Percentiles rank a stretch among this genome's conserved stretches.
Conservation (phyloP, 2,113 vertebrate genomes). For the Dryoscopus gambensis region DNA sequence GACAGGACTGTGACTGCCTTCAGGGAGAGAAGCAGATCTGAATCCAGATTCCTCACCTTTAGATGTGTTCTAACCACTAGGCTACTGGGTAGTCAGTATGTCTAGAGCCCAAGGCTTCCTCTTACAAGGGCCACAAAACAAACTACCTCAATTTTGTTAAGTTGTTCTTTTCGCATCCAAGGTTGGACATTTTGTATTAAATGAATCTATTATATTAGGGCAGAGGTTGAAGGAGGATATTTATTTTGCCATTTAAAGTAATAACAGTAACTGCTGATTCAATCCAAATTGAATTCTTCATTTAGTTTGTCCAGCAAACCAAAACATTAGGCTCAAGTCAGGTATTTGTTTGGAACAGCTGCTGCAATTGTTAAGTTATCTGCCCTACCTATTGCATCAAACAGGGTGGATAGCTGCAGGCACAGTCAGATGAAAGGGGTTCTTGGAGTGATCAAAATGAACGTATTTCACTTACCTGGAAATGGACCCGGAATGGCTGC, state of each 20-base stretch:
- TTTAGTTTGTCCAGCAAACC: neutral
- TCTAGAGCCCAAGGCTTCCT: neutral
- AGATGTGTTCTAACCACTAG: neutral
- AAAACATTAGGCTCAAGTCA: neutral
- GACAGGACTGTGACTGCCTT: neutral
- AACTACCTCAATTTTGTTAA: neutral
- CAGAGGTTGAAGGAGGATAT: neutral
- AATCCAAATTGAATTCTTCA: neutral
- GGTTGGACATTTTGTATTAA: neutral
- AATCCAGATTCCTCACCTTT: neutral
- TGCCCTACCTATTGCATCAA: neutral
- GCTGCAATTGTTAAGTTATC: neutral
- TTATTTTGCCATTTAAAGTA: constrained; percentile 13
- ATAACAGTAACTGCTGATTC: neutral
- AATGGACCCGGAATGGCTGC: neutral
- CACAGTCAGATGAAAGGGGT: too few species aligned
- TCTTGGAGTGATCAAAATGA: neutral
- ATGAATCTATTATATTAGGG: neutral
- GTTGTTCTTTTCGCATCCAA: neutral
- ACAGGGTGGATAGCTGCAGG: neutral
- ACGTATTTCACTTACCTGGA: neutral
- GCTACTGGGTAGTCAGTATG: neutral
- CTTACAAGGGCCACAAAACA: neutral
- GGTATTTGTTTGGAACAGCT: neutral
- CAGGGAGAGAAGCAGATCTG: neutral